A percentile compares a stretch with the other conserved stretches of the same genome.
phyloP scores from a whole-genome alignment of 2,888 invertebrate species.

The Troilus luridus region DNA sequence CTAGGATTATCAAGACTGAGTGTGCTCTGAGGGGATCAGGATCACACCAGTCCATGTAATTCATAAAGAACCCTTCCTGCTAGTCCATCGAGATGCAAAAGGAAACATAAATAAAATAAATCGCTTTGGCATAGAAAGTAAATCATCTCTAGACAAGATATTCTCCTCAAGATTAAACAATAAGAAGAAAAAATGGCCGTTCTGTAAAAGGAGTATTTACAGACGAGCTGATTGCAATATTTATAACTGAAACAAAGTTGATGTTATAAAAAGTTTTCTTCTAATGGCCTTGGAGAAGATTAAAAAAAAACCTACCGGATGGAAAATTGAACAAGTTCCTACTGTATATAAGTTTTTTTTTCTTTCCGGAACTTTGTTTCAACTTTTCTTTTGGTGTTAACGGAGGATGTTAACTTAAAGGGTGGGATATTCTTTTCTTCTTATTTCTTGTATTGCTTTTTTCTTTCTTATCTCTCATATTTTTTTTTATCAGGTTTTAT shows the following conservation, averaged over 20 bases:
- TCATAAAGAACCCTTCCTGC: background rate
- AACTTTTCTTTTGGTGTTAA: slow-evolving; percentile 4
- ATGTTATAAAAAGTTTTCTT: slow-evolving; percentile 38
- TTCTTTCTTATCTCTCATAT: no score
- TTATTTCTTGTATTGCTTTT: background rate
- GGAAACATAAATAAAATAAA: background rate
- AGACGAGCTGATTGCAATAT: slow-evolving; percentile 25
- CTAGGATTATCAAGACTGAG: no score
- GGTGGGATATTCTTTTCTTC: background rate
- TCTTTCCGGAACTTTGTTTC: background rate
- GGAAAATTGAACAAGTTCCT: slow-evolving; percentile 39
- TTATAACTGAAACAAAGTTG: background rate
- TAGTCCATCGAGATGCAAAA: background rate
- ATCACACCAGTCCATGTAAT: background rate
- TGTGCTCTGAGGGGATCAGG: no score
- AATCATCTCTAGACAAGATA: background rate
- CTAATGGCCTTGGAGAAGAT: slow-evolving; percentile 35
- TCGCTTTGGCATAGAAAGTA: background rate
- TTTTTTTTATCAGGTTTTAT: background rate
- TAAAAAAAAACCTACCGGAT: slow-evolving; percentile 31
- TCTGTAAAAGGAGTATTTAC: background rate
- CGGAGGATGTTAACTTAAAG: background rate
- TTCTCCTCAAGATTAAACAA: background rate
- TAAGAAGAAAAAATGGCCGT: background rate
- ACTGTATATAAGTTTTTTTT: slow-evolving; percentile 12